Percentiles rank a stretch among this genome's conserved stretches.
phyloP scores from a whole-genome alignment of 2,113 vertebrate species.

The Trinectes maculatus region DNA sequence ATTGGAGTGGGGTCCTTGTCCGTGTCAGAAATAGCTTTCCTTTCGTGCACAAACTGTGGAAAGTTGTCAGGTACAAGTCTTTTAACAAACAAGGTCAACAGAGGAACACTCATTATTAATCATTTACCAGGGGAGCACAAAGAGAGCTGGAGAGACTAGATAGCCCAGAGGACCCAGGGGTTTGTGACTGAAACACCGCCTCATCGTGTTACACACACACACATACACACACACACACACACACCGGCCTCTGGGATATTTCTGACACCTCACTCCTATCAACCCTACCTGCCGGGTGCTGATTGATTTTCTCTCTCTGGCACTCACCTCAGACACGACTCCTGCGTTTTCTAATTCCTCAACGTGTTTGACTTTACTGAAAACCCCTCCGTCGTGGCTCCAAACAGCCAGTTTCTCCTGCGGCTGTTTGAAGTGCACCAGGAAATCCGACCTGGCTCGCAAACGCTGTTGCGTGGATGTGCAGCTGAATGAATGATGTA shows the following conservation, averaged over 20 bases:
- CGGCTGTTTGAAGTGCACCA: conserved; percentile 49
- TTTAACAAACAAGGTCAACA: conserved; percentile 80
- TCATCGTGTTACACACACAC: conserved; percentile 70
- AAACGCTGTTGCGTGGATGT: conserved; percentile 35
- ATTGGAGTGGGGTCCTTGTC: conserved; percentile 36
- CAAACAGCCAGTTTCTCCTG: conserved; percentile 18
- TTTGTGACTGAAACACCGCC: conserved; percentile 66
- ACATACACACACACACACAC: neutral
- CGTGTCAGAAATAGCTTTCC: conserved; percentile 52
- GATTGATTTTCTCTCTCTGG: conserved; percentile 65
- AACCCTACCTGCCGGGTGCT: conserved; percentile 42
- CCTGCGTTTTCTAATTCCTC: conserved; percentile 14
- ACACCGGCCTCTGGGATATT: conserved; percentile 57
- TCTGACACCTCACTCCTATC: conserved; percentile 65
- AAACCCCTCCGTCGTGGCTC: conserved; percentile 17
- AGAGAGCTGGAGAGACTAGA: conserved; percentile 71
- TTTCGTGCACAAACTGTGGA: conserved; percentile 57
- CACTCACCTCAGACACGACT: conserved; percentile 16
- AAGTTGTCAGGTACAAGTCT: conserved; percentile 81
- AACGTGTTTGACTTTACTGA: conserved; percentile 28
- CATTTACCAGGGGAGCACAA: conserved; percentile 76
- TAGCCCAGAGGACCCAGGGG: conserved; percentile 65
- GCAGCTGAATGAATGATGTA: conserved; percentile 66
- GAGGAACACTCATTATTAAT: conserved; percentile 79
- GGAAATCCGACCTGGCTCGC: conserved; percentile 60